These are phyloP conservation scores for Brachionus koreanus DNA, from an alignment of 1,140 invertebrate species.

Conservation along the genomic window DNA sequence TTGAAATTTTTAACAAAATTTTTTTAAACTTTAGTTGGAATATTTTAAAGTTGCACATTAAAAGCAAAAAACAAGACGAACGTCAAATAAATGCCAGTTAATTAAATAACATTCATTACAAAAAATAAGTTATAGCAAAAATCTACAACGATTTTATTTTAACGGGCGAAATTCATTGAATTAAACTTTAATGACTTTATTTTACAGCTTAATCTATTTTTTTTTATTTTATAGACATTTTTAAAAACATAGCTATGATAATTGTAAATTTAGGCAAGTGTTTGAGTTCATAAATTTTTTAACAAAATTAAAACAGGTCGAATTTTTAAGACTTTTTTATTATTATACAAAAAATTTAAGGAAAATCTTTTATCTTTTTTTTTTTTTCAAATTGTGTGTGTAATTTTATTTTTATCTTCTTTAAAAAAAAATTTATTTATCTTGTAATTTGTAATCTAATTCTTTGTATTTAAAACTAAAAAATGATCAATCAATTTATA, in stretches of 20 bases:
- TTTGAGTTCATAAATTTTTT: neutral
- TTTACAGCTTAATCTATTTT: neutral
- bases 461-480: neutral
- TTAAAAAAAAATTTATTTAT: neutral
- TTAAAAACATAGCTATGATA: neutral
- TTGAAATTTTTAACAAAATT: conserved; percentile 1
- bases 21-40: neutral
- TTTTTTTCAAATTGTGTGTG: neutral
- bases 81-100: neutral
- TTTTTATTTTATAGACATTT: conserved; percentile 6
- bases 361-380: conserved; percentile 1
- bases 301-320: neutral
- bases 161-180: neutral
- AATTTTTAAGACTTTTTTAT: neutral
- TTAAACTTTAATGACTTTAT: neutral
- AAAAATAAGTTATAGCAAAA: neutral
- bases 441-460: conserved; percentile 9
- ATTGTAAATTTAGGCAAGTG: conserved; percentile 2
- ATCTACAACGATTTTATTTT: neutral
- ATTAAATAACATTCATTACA: neutral
- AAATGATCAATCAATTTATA: neutral
- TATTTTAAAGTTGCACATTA: neutral
- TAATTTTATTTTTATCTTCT: conserved; percentile 5
- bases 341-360: neutral
- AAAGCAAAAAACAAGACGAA: neutral